Base-by-base conservation (phyloP, 2,113 vertebrate genomes). In the Petrocephalus microphthalmus region DNA sequence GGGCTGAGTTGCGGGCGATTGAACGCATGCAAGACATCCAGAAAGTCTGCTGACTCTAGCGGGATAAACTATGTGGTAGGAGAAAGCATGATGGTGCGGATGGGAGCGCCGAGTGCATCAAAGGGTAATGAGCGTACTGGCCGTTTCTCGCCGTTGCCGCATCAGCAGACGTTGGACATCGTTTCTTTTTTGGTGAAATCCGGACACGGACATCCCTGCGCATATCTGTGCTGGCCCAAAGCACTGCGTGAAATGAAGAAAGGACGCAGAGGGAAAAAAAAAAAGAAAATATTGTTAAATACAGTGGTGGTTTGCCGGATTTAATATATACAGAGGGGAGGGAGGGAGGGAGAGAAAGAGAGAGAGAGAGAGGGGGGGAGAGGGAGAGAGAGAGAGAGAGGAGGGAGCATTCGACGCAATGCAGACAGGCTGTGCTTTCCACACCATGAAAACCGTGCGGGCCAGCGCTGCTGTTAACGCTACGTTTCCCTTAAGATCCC, bases 151-250 rank as follows among this genome's bases (percentile, higher is more conserved):
- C 92, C 92, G 92, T 93, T 95, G 95, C 95, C 93, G 94, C 91
- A 94, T 96, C 96, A 96, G 96, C 96, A 96, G 94, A 96, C 96
- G 95, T 93, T 93, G 91, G 95, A 94, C 93, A 92, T 94, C 94
- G 93, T 91, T 91, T 91, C 91, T 74, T 85, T 45, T 91, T 94
- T 94, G 95, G 94, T 93, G 93, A 91, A 90, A 92, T 89, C 90
- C 91, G 91, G 88, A 93, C 91, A 92, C 91, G 92, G 90, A 92
- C 91, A 91, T 88, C 91, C 93, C 90, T 92, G 91, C 92, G 92
- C 82, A 85, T 90, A 84, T 56, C 71, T 52, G 88, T 88, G 56
- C 49, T 83, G 51, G 33, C 47, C 3, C 56, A n/a, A 51, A 49
- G 2, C 33, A 45, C 60, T 54, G n/a, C n/a, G 87, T 83, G 33